Conservation (phyloP, 2,113 vertebrate genomes). For the Hyperoodon ampullatus region DNA sequence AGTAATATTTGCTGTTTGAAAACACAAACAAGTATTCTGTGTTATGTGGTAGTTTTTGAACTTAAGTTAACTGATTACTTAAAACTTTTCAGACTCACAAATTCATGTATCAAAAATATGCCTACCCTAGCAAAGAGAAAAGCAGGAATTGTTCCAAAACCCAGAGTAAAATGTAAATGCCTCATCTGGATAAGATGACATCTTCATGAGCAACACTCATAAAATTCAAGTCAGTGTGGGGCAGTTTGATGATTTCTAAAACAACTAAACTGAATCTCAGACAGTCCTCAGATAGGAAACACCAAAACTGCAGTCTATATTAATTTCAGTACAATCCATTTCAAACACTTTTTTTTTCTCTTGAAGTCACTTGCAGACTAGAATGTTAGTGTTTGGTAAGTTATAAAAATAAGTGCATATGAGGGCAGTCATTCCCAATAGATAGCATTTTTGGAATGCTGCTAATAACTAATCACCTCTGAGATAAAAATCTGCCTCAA, state of each 20-base stretch:
- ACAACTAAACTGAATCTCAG: slow-evolving; percentile 17
- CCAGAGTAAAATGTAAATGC: neutral
- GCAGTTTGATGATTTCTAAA: slow-evolving; percentile 34
- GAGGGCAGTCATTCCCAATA: slow-evolving; percentile 18
- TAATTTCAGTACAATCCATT: slow-evolving; percentile 10
- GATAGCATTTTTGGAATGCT: neutral
- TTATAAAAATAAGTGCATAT: slow-evolving; percentile 36
- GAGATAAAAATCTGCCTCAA: slow-evolving; percentile 25
- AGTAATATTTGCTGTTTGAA: slow-evolving; percentile 57
- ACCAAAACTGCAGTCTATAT: neutral
- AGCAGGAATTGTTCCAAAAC: slow-evolving; percentile 21
- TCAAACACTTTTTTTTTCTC: neutral
- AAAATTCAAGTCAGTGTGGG: neutral
- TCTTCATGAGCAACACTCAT: neutral
- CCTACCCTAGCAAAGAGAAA: slow-evolving; percentile 30
- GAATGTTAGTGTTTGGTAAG: slow-evolving; percentile 45
- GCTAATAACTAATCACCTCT: slow-evolving; percentile 19
- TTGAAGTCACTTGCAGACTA: slow-evolving; percentile 20
- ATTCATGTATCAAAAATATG: neutral
- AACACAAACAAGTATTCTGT: slow-evolving; percentile 43
- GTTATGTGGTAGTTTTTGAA: slow-evolving; percentile 6
- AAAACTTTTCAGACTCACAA: slow-evolving; percentile 42
- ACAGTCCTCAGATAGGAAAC: neutral
- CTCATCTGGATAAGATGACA: slow-evolving; percentile 1
- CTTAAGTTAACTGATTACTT: slow-evolving; percentile 30